phyloP scores from a whole-genome alignment of 2,797 vertebrate species.

The Acanthornis magna region DNA sequence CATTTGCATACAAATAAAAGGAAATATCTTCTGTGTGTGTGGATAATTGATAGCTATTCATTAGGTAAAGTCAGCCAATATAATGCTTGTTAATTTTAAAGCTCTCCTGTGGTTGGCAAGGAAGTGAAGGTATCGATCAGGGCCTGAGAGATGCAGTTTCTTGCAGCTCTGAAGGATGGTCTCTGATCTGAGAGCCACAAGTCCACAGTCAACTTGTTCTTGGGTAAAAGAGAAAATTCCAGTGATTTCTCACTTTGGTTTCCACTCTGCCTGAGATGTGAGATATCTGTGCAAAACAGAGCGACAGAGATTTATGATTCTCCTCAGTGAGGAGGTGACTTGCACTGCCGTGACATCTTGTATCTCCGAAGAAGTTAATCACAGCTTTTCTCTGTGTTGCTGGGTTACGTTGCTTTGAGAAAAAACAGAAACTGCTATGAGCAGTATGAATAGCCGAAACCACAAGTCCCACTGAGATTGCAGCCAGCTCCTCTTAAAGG shows the following conservation, averaged over 20 bases:
- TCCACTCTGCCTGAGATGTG: neutral
- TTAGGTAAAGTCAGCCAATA: slow-evolving; percentile 28
- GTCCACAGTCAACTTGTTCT: neutral
- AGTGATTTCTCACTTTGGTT: neutral
- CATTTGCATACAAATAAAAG: slow-evolving; percentile 14
- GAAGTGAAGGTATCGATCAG: neutral
- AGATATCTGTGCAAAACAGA: neutral
- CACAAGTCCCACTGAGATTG: slow-evolving; percentile 65
- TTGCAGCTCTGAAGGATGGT: neutral
- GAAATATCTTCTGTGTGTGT: neutral
- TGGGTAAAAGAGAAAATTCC: neutral
- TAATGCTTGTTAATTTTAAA: slow-evolving; percentile 42
- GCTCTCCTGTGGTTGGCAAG: neutral
- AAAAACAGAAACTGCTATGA: slow-evolving; percentile 65
- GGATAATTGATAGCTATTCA: neutral
- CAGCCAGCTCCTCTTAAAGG: slow-evolving; percentile 68
- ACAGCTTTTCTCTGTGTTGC: slow-evolving; percentile 68
- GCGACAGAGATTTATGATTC: slow-evolving; percentile 31
- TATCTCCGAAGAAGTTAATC: slow-evolving; percentile 62
- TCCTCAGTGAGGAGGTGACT: neutral
- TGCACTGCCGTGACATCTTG: slow-evolving; percentile 38
- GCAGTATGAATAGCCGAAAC: slow-evolving; percentile 69
- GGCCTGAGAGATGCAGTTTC: neutral
- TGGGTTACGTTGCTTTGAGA: slow-evolving; percentile 69
- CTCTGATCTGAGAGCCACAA: neutral